A percentile compares a stretch with the other conserved stretches of the same genome.
Evolutionary conservation across 53 echinoderm and acorn worm genomes (phyloP).

Genomic region (Astropecten irregularis): DNA sequence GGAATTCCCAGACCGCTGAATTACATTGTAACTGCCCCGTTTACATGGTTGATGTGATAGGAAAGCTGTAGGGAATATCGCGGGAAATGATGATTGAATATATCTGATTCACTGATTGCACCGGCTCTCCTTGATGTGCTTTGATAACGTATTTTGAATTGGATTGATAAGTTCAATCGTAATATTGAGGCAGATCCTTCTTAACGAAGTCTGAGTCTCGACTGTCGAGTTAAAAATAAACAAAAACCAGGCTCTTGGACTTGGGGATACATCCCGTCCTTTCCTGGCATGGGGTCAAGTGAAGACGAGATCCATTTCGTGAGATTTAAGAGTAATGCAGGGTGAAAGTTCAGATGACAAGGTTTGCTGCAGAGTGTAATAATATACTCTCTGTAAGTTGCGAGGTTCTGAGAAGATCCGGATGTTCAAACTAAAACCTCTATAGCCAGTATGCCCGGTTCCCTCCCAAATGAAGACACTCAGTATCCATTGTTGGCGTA

Average conservation of each 20-base stretch:
- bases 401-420: too few species aligned
- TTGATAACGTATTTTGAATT: background rate
- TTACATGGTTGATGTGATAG: background rate
- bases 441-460: too few species aligned
- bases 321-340: too few species aligned
- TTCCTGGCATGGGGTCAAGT: too few species aligned
- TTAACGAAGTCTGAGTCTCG: background rate
- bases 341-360: too few species aligned
- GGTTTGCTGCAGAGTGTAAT: too few species aligned
- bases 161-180: background rate
- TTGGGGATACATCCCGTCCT: too few species aligned
- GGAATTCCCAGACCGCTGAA: background rate
- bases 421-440: too few species aligned
- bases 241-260: background rate
- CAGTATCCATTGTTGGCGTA: too few species aligned
- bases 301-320: too few species aligned
- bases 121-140: background rate
- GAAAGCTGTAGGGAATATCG: background rate
- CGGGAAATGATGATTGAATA: conserved; percentile 44
- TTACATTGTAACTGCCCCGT: background rate
- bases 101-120: background rate
- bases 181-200: background rate
- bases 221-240: background rate
- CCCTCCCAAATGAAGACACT: too few species aligned
- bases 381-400: too few species aligned